Evolutionary conservation across 1,140 invertebrate species (phyloP).

Genomic region (Drosophila ironensis): DNA sequence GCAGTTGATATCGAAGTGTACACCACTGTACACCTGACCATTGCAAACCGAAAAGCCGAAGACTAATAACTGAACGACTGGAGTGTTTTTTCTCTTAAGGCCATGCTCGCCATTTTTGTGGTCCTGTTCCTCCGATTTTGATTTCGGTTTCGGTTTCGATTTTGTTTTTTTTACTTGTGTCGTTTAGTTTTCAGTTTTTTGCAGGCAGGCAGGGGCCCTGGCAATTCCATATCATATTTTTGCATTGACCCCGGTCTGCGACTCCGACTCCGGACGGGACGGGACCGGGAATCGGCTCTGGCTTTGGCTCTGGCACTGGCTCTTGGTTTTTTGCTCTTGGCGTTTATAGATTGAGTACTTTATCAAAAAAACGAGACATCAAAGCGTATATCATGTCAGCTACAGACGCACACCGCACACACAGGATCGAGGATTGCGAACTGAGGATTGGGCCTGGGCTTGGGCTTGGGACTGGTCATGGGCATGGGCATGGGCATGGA

Average conservation of each 20-base stretch:
- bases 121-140: conserved; percentile 12
- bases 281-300: no score
- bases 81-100: conserved; percentile 73
- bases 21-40: conserved; percentile 13
- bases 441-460: neutral
- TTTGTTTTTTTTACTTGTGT: conserved; percentile 9
- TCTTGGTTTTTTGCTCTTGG: conserved; percentile 67
- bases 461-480: conserved; percentile 10
- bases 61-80: no score
- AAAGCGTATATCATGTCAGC: conserved; percentile 78
- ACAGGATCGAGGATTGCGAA: neutral
- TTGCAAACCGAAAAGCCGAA: no score
- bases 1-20: neutral
- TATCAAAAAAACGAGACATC: conserved; percentile 79
- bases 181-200: neutral
- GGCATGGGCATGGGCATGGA: neutral
- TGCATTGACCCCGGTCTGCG: conserved; percentile 61
- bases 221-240: conserved; percentile 75
- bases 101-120: conserved; percentile 68
- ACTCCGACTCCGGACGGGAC: conserved; percentile 15
- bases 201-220: conserved; percentile 24
- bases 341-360: conserved; percentile 79
- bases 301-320: conserved; percentile 21
- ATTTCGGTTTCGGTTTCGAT: conserved; percentile 17
- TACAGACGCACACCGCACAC: conserved; percentile 48